Evolutionary conservation across 2,888 invertebrate genomes (phyloP), one percentile per base, ranked within the genome.

Genomic region (Danaus chrysippus): DNA sequence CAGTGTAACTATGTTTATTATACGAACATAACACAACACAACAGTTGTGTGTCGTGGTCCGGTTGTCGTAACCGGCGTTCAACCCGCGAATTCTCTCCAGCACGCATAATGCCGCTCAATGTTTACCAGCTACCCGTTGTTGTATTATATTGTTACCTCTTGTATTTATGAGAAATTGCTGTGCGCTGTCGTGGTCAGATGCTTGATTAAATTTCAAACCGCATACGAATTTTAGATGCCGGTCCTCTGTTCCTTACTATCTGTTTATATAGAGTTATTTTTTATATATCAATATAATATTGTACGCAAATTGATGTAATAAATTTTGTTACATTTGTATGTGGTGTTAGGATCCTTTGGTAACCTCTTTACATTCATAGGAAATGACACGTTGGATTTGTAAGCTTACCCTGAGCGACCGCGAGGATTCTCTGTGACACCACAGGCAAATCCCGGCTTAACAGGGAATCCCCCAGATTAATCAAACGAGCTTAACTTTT

Each of bases 401-500:
- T 71, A 74, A 70, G 76, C 76, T 77, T 77, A 77, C 77, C 83
- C 77, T 57, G 57, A 61, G 63, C 64, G 69, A 68, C 68, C 74
- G 74, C 77, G 73, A 79, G 85, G 88, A 82, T 88, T 87, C 81
- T 71, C 78, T 74, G 73, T 86, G 87, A 87, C 87, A 84, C 82
- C 84, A 85, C 84, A 76, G 85, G 87, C 83, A 83, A 80, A 83
- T 82, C 83, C 82, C 79, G 78, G 89, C 87, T 91, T 91, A 87
- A 80, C 81, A 79, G 76, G 70, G 80, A 84, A 81, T 79, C 88
- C 85, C 89, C 85, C 84, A 83, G 89, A 90, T 91, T 90, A 89
- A 87, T 85, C 83, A 79, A 83, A 82, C 82, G 83, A 80, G 68
- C 63, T 66, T 68, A 63, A 57, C 55, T 56, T 59, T 62, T 52